Conservation (phyloP, 2,113 vertebrate species). For the Pungitius pungitius region DNA sequence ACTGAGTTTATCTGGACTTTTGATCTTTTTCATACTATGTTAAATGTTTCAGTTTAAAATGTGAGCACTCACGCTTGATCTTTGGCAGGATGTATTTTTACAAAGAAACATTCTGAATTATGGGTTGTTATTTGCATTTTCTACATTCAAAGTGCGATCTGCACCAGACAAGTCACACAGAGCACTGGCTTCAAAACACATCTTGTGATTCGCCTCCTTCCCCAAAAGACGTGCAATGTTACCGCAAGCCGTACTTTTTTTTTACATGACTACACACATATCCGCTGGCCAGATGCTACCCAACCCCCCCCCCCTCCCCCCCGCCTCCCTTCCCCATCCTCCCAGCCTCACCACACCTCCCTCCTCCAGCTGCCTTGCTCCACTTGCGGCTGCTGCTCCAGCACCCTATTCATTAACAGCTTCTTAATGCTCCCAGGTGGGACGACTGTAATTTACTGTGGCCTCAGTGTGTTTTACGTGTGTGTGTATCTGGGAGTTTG, state of each 20-base stretch:
- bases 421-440: conserved; percentile 81
- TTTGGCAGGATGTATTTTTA: conserved; percentile 2
- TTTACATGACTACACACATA: conserved; percentile 75
- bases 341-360: conserved; percentile 22
- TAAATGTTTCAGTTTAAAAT: conserved; percentile 34
- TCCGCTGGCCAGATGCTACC: conserved; percentile 73
- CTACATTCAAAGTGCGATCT: conserved; percentile 8
- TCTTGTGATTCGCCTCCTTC: conserved; percentile 53
- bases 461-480: conserved; percentile 56
- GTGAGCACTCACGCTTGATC: conserved; percentile 42
- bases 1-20: conserved; percentile 39
- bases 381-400: conserved; percentile 72
- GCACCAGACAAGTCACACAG: conserved; percentile 41
- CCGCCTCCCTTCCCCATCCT: conserved; percentile 29
- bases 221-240: conserved; percentile 54
- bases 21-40: conserved; percentile 29
- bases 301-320: conserved; percentile 19
- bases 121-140: conserved; percentile 28
- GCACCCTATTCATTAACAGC: conserved; percentile 81
- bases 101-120: conserved; percentile 25
- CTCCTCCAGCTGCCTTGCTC: conserved; percentile 61
- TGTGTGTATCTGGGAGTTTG: conserved; percentile 24
- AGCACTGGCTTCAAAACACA: conserved; percentile 57
- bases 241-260: conserved; percentile 54
- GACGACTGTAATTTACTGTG: conserved; percentile 73